Evolutionary conservation across 2,888 invertebrate species (phyloP).

Genomic region (Xestoiulus laeticollis): DNA sequence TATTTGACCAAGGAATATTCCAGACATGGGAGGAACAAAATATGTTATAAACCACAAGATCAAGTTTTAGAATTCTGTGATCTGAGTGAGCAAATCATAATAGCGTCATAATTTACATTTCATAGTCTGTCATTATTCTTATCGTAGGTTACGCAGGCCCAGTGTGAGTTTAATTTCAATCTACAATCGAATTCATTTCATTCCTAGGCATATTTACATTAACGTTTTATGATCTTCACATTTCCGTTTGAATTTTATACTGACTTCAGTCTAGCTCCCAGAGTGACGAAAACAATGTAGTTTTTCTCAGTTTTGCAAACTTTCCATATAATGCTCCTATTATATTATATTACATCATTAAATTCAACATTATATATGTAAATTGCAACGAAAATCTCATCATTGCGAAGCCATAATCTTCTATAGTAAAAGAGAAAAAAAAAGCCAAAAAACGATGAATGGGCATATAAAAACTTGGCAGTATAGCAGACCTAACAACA

Average conservation of each 20-base stretch:
- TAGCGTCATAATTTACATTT: no score
- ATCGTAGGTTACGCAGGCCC: no score
- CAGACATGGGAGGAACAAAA: no score
- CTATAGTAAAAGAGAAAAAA: neutral
- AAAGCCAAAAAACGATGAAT: neutral
- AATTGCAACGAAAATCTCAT: neutral
- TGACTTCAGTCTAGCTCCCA: neutral
- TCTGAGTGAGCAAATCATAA: no score
- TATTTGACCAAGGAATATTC: no score
- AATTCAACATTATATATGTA: neutral
- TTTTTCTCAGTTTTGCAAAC: neutral
- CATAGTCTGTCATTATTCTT: no score
- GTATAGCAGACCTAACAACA: neutral
- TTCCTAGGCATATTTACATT: neutral
- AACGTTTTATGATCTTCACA: neutral
- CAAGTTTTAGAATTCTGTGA: no score
- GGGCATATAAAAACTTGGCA: neutral
- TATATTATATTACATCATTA: neutral
- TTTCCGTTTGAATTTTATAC: constrained; percentile 7
- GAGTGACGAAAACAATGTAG: neutral
- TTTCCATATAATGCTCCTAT: neutral
- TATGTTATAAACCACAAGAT: no score
- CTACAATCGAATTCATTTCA: neutral
- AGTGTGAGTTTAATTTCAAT: no score
- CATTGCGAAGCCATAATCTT: neutral